A percentile compares a stretch with the other conserved stretches of the same genome.
phyloP scores from a whole-genome alignment of 2,797 vertebrate genomes.

The Schizopygopsis malacanthus region DNA sequence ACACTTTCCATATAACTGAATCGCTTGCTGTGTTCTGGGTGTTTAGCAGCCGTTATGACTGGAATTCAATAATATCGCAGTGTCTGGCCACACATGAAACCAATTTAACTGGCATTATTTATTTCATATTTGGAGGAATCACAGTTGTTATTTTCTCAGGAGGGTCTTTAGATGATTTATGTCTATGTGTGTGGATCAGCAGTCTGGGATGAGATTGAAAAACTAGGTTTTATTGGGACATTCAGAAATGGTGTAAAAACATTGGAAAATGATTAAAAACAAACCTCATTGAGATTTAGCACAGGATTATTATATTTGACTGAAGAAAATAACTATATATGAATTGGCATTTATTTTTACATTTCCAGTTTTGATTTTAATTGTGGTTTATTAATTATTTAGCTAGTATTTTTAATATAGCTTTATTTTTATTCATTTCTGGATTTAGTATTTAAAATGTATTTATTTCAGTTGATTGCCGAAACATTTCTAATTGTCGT shows the following conservation, averaged over 20 bases:
- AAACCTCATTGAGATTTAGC: not conserved
- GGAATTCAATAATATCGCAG: not conserved
- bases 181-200: not conserved
- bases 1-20: not conserved
- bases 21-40: not conserved
- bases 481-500: not conserved
- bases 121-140: not conserved
- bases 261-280: not conserved
- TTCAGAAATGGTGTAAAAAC: not conserved
- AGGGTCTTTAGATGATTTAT: slow-evolving; percentile 7
- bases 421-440: not conserved
- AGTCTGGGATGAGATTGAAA: not conserved
- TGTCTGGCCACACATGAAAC: not conserved
- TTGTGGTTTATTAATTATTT: not conserved
- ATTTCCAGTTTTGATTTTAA: not conserved
- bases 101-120: not conserved
- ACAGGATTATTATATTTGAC: not conserved
- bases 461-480: not conserved
- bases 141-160: not conserved
- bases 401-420: not conserved
- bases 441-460: not conserved
- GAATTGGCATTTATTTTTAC: no score
- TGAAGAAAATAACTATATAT: not conserved
- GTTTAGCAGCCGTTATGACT: not conserved
- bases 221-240: not conserved